Base-by-base conservation (phyloP, 2,113 vertebrate genomes). In the Apteryx owenii region DNA sequence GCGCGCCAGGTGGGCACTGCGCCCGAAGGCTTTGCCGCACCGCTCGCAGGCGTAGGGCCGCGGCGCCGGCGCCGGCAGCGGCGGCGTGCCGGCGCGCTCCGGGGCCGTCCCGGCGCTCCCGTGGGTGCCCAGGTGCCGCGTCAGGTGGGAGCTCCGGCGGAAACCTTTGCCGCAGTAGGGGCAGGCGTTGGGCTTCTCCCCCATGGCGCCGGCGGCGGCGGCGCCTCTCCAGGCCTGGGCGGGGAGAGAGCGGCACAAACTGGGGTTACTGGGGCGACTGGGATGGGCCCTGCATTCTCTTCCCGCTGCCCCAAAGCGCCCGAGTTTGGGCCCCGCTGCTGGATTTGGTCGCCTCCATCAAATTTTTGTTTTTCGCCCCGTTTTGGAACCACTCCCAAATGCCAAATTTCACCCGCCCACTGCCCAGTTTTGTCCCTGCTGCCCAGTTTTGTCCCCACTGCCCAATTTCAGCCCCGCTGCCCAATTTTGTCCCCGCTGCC, bases 1-100 rank as follows among this genome's bases (percentile, higher is more conserved):
- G 38, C 95, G 95, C 19, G 92, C 90, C n/a, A 96, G 87, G 81
- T 96, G 95, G 4, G 95, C 87, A 0, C 95, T 96, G 79, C 91
- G 90, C 66, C 96, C 78, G 28, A 95, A 77, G 4, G 94, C 56
- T 84, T 98, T 96, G 56, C 97, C 98, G 7, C 98, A 98, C 72
- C 97, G 97, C 0, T 85, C 96, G 86, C 98, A 98, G 28, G 90
- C 58, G 54, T 76, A 95, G 3, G 93, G 93, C 20, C 89, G 69
- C 20, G n/a, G 60, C 21, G 46, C 44, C 36, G 65, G 79, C 17
- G 86, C 26, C 9, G 80, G 36, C 36, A 60, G 79, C 60, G 70
- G 81, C 48, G 72, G 15, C 48, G 56, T 11, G 33, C 31, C 61
- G 28, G 40, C 48, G 64, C 53, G 54, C 80, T 61, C 25, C 80